A percentile compares a stretch with the other conserved stretches of the same genome.
Conservation (phyloP, 2,797 vertebrate genomes). For the Gallinago solitaria region DNA sequence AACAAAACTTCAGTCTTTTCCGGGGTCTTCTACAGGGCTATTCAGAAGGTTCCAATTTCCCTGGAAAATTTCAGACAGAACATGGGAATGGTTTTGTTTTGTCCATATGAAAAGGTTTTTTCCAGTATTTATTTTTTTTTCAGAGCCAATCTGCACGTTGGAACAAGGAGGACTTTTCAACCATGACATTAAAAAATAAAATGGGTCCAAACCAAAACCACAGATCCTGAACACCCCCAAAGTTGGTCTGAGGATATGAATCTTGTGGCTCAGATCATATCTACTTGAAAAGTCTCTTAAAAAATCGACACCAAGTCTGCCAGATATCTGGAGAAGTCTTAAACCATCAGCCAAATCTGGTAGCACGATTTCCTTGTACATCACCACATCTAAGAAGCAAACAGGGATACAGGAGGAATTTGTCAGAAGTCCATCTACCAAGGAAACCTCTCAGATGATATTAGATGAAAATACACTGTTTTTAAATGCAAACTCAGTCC, state of each 20-base stretch:
- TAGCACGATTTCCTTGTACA: not conserved
- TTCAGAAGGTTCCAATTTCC: not conserved
- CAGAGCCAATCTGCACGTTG: not conserved
- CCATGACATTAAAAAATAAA: not conserved
- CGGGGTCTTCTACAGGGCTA: not conserved
- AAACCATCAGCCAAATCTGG: not conserved
- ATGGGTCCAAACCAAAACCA: conserved; percentile 8
- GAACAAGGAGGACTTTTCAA: not conserved
- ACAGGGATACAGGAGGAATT: not conserved
- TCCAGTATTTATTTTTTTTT: not conserved
- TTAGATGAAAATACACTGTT: not conserved
- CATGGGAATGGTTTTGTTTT: not conserved
- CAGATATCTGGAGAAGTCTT: not conserved
- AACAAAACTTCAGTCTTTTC: not conserved
- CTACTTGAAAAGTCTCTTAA: not conserved
- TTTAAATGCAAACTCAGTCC: not conserved
- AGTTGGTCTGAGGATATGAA: not conserved
- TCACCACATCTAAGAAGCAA: not conserved
- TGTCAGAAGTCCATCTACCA: not conserved
- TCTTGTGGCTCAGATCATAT: not conserved
- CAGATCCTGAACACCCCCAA: not conserved
- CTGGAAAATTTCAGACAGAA: not conserved
- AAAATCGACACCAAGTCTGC: not conserved
- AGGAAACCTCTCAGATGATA: not conserved
- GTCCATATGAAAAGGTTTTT: not conserved